phyloP scores from a whole-genome alignment of 2,797 vertebrate species.

The Chiroxiphia lanceolata region DNA sequence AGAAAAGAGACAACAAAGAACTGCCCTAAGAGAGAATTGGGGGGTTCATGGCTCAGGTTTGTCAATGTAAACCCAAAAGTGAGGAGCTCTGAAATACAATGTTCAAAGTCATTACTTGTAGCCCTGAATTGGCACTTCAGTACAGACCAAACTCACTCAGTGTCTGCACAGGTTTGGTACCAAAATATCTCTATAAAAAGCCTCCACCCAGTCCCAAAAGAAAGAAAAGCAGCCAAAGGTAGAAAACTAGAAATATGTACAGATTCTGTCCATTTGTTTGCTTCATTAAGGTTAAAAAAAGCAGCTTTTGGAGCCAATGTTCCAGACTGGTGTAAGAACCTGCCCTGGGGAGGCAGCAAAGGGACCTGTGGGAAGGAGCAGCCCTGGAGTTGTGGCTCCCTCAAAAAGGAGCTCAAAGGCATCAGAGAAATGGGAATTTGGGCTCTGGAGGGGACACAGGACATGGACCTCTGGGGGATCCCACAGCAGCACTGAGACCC shows the following conservation, averaged over 20 bases:
- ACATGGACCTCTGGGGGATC: neutral
- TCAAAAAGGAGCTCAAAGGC: slow-evolving; percentile 36
- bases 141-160: slow-evolving; percentile 48
- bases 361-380: neutral
- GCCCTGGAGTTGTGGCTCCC: slow-evolving; percentile 34
- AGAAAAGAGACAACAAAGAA: slow-evolving; percentile 30
- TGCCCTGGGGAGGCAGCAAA: neutral
- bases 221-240: slow-evolving; percentile 62
- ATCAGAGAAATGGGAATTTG: neutral
- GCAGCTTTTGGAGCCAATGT: slow-evolving; percentile 59
- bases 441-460: slow-evolving; percentile 2
- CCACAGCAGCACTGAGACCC: neutral
- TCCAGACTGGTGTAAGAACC: slow-evolving; percentile 29
- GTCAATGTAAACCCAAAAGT: slow-evolving; percentile 29
- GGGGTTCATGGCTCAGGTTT: slow-evolving; percentile 54
- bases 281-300: slow-evolving; percentile 38
- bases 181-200: slow-evolving; percentile 70
- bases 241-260: slow-evolving; percentile 72
- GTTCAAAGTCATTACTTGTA: slow-evolving; percentile 42
- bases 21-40: neutral
- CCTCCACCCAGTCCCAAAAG: slow-evolving; percentile 24
- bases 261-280: slow-evolving; percentile 39
- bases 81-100: slow-evolving; percentile 22
- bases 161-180: slow-evolving; percentile 45
- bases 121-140: slow-evolving; percentile 72